Evolutionary conservation across 2,888 invertebrate species (phyloP), one percentile per base, ranked within the genome.

Genomic region (Drosophila prostipennis): DNA sequence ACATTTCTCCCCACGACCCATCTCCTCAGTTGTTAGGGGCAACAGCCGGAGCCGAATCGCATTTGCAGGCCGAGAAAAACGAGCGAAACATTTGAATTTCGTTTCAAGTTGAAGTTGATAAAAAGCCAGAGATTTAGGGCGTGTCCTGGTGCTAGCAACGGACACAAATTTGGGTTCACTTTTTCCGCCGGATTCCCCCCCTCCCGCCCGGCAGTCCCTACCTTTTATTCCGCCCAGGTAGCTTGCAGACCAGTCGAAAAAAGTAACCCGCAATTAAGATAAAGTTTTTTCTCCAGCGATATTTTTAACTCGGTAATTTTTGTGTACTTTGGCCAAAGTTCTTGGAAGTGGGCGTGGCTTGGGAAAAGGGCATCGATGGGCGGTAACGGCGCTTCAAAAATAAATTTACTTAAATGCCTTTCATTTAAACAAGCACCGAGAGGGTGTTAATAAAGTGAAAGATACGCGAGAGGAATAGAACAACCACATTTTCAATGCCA

Each of bases 21-120:
- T 19, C 16, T 43, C 16, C n/a, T 32, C 45, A 16, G 74, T 74
- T 74, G 74, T 74, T 73, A 59, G 72, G 53, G 59, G 57, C 71
- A 61, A 60, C 71, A 61, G 60, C 61, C 72, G 70, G 69, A 52
- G 70, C 16, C 43, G 45, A 65, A 37, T 48, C 45, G 58, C 57
- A 65, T 55, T 56, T 51, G 51, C 65, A 54, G 48, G 63, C 36
- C 61, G 54, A 53, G 55, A 67, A 75, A 68, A 72, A 67, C 59
- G 69, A 76, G 64, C 65, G 72, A 63, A 64, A 71, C 81, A 85
- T 87, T 87, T 84, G 79, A 87, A 84, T 84, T 79, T 84, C 75
- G 69, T 70, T 84, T 72, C 79, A 77, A 80, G 72, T 72, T 81
- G 73, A 79, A 80, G 74, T 78, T 87, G 87, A 84, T 81, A 84